Base-by-base conservation (phyloP, 53 echinoderm and acorn worm genomes). In the Paracentrotus lividus region DNA sequence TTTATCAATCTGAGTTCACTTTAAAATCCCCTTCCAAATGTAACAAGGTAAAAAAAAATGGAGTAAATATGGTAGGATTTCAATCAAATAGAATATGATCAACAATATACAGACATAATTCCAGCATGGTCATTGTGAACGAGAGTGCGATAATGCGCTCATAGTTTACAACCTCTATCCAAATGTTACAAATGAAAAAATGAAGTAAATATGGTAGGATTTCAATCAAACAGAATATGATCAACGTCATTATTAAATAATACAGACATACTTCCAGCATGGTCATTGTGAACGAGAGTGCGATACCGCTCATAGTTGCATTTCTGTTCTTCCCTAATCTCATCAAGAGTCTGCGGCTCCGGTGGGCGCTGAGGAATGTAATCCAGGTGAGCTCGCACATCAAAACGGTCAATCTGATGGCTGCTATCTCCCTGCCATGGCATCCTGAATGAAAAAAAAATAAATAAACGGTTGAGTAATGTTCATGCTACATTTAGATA, bases 221-320 rank as follows among this genome's bases (percentile, higher is more conserved):
- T n/a, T n/a, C n/a, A n/a, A n/a, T n/a, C n/a, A n/a, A n/a, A n/a
- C n/a, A n/a, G 20, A 14, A 40, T 18, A 0, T 85, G 13, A 85
- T 85, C 29, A 47, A 85, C 20, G 10, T 29, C 27, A 47, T n/a
- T 68, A 91, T n/a, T n/a, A n/a, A n/a, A 68, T 42, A 55, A 75
- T 14, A 40, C n/a, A 85, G 51, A 99, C 99, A 91, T 99, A 99
- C 99, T 99, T 97, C 97, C 97, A 77, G 97, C 96, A 95, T 94
- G 95, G 87, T 99, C 99, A 97, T 97, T 99, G 96, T 99, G 99
- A 75, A 99, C 97, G 49, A 99, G 95, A 58, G 96, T 97, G 93
- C 99, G 96, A 96, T 96, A 99, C 90, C 97, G 96, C 95, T 99
- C 99, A 96, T 99, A 99, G 95, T 96, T 97, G 94, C 99, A 99